Evolutionary conservation across 2,888 invertebrate species (phyloP).

Genomic region (Malacosoma neustria): DNA sequence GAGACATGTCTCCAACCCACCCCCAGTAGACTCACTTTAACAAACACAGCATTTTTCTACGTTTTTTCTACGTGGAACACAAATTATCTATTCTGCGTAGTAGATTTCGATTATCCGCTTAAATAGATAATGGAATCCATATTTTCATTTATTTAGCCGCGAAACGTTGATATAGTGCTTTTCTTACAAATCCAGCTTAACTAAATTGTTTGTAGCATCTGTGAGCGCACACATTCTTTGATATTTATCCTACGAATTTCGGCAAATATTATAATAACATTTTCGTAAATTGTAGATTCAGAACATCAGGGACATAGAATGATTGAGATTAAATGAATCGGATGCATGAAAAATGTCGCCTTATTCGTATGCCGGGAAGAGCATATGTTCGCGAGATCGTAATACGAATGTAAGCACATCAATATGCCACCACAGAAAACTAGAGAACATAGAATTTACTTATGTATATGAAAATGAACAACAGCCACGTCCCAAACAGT

Average conservation of each 20-base stretch:
- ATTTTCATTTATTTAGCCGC: conserved; percentile 25
- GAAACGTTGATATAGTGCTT: conserved; percentile 13
- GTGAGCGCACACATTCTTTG: not conserved
- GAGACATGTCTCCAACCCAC: conserved; percentile 17
- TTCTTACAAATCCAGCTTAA: conserved; percentile 13
- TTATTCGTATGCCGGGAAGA: not conserved
- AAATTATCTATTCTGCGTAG: conserved; percentile 28
- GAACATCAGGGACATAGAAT: not conserved
- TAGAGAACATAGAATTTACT: too few species aligned
- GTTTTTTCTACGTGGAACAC: conserved; percentile 26
- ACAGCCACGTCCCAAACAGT: too few species aligned
- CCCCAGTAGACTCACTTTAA: conserved; percentile 28
- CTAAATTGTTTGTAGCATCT: not conserved
- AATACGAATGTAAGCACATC: conserved; percentile 21
- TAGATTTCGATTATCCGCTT: conserved; percentile 30
- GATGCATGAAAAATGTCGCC: not conserved
- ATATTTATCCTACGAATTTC: not conserved
- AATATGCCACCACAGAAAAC: too few species aligned
- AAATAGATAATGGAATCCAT: conserved; percentile 26
- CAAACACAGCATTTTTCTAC: conserved; percentile 29
- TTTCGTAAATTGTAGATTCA: not conserved
- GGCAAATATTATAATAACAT: not conserved
- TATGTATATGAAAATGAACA: too few species aligned
- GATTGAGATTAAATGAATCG: not conserved
- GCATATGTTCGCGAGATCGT: not conserved